Base-by-base conservation (phyloP, 2,113 vertebrate species). In the Ranitomeya imitator region DNA sequence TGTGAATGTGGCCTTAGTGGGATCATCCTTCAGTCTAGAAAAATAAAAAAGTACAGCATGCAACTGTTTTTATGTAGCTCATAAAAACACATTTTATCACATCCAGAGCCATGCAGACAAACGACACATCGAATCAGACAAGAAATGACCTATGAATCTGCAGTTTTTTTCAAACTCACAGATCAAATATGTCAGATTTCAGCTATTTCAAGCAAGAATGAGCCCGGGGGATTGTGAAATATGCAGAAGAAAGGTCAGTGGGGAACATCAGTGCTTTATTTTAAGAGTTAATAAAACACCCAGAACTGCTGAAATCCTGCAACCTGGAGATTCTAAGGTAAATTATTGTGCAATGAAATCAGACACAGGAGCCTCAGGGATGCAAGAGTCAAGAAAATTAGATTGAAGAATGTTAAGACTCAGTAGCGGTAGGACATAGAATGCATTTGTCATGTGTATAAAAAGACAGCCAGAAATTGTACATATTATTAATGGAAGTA, bases 131-230 rank as follows among this genome's bases (percentile, higher is more conserved):
- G 55, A 88, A 82, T 60, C 14, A 65, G 55, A 88, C 63, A 63
- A 73, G 79, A 76, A 55, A 74, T 88, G 86, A 88, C 86, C 79
- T 88, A 82, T 83, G 79, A 88, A 76, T 88, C 13, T 83, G 79
- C 79, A 83, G 79, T 76, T 88, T 88, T 45, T 83, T 37, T 83
- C 79, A 74, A 88, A 63, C 37, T 88, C 37, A n/a, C 86, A 88
- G 79, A 88, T 88, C 86, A 63, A 60, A 83, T 83, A 74, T 88
- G 86, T 88, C 86, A 76, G 86, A 83, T 82, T 61, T 76, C 59
- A 26, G 69, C 65, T 88, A 83, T 83, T 83, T 88, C 86, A 82
- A 83, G 79, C 54, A 61, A n/a, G 12, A 60, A 23, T 15, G 9
- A 65, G 37, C 86, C 79, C 61, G 37, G 31, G 86, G 86, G 69